A percentile compares a stretch with the other conserved stretches of the same genome.
These are phyloP conservation scores for Eupeodes latifasciatus DNA, from an alignment of 2,888 invertebrate genomes.

Conservation along the genomic window DNA sequence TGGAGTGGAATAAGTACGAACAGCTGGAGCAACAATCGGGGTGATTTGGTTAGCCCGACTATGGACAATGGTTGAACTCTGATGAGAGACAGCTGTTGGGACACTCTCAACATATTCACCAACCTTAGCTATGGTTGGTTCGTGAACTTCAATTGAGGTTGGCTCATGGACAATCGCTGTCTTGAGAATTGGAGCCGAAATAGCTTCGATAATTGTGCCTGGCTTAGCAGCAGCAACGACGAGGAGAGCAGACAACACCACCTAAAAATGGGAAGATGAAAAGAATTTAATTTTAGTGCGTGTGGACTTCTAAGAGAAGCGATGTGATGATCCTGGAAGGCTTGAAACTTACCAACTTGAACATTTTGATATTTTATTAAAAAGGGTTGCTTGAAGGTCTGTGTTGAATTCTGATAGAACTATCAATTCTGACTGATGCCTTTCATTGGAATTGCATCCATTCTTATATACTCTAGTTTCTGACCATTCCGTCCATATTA, in stretches of 20 bases:
- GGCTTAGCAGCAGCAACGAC: slow-evolving; percentile 81
- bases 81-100: slow-evolving; percentile 83
- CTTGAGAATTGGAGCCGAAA: slow-evolving; percentile 62
- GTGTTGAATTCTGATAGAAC: slow-evolving; percentile 76
- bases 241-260: slow-evolving; percentile 87
- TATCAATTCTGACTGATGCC: slow-evolving; percentile 77
- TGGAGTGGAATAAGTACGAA: slow-evolving; percentile 77
- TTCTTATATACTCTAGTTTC: slow-evolving; percentile 76
- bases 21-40: slow-evolving; percentile 78
- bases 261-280: slow-evolving; percentile 79
- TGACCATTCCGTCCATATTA: background rate
- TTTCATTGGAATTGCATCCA: slow-evolving; percentile 53
- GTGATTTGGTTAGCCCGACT: slow-evolving; percentile 82
- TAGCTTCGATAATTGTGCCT: slow-evolving; percentile 59
- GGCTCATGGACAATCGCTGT: slow-evolving; percentile 73
- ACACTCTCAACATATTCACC: slow-evolving; percentile 79
- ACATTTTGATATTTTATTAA: slow-evolving; percentile 78
- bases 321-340: background rate
- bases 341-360: slow-evolving; percentile 79
- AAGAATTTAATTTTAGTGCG: background rate
- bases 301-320: background rate
- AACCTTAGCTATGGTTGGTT: slow-evolving; percentile 79
- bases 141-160: slow-evolving; percentile 77
- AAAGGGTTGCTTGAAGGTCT: slow-evolving; percentile 71
- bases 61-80: slow-evolving; percentile 85